A percentile compares a stretch with the other conserved stretches of the same genome.
These are phyloP conservation scores for Gymnoscopelus microlampas DNA, from an alignment of 2,797 vertebrate species.

Conservation along the genomic window DNA sequence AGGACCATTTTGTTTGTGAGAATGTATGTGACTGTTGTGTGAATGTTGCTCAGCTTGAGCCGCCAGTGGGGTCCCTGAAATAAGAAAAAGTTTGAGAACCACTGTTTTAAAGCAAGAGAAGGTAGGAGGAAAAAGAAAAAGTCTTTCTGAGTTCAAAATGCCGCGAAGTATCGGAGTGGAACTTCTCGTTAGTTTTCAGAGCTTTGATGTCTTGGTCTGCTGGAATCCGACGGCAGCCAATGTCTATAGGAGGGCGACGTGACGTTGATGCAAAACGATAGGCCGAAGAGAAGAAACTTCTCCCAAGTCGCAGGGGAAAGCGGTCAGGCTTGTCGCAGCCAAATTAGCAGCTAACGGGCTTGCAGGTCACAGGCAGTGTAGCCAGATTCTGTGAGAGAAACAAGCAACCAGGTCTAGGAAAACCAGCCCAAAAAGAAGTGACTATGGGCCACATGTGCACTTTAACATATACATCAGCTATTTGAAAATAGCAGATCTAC, in stretches of 20 bases:
- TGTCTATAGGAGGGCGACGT: conserved; percentile 26
- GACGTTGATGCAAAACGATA: conserved; percentile 16
- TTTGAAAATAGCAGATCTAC: too few species aligned
- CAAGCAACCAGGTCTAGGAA: too few species aligned
- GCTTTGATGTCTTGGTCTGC: conserved; percentile 57
- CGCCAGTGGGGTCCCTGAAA: too few species aligned
- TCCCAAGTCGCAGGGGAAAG: conserved; percentile 40
- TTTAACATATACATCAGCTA: too few species aligned
- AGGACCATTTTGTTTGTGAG: conserved; percentile 28
- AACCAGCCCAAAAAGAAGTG: too few species aligned
- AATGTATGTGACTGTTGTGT: too few species aligned
- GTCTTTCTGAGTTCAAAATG: conserved; percentile 24
- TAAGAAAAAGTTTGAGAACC: too few species aligned
- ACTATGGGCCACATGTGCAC: too few species aligned
- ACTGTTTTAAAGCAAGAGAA: too few species aligned
- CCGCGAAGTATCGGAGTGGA: conserved; percentile 34
- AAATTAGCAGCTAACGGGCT: conserved; percentile 44
- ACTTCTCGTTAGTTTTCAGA: conserved; percentile 45
- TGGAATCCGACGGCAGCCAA: conserved; percentile 20
- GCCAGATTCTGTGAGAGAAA: too few species aligned
- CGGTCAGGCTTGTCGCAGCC: conserved; percentile 35
- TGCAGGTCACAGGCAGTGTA: conserved; percentile 46
- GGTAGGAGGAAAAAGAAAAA: neutral
- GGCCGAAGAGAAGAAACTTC: conserved; percentile 13
- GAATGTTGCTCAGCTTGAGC: too few species aligned